Conservation (phyloP, 2,888 invertebrate species). For the Thymelicus lineola region DNA sequence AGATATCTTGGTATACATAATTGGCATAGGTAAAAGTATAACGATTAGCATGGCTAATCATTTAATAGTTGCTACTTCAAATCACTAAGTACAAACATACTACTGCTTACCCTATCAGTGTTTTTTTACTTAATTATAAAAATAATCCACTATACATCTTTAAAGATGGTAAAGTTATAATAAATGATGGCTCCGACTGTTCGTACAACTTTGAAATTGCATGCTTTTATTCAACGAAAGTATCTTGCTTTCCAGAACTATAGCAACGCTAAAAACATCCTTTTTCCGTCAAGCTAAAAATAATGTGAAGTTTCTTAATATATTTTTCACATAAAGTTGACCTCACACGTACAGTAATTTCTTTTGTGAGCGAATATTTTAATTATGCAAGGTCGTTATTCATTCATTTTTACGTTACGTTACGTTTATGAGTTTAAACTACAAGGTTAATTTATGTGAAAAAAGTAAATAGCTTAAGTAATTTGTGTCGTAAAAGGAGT, state of each 20-base stretch:
- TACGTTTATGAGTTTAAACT: neutral
- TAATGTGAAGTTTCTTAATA: slow-evolving; percentile 5
- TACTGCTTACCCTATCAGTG: no score
- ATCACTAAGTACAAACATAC: no score
- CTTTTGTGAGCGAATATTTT: slow-evolving; percentile 30
- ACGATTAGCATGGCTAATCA: no score
- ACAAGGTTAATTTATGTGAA: slow-evolving; percentile 12
- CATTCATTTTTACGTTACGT: slow-evolving; percentile 11
- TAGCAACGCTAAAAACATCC: neutral
- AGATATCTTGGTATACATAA: no score
- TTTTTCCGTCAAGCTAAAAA: slow-evolving; percentile 24
- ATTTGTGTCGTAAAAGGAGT: neutral
- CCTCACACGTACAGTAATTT: slow-evolving; percentile 40
- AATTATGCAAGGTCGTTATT: slow-evolving; percentile 38
- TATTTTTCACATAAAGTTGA: slow-evolving; percentile 20
- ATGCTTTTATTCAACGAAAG: slow-evolving; percentile 15
- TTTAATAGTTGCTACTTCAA: no score
- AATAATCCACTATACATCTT: neutral
- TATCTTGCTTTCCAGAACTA: slow-evolving; percentile 5
- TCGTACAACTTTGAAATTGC: neutral
- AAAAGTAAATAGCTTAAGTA: neutral
- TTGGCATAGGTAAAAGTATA: no score
- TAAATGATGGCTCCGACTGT: neutral
- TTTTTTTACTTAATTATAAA: neutral
- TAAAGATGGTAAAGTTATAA: no score